These are phyloP conservation scores for Oscheius onirici DNA, from an alignment of 2,888 invertebrate genomes.

Conservation along the genomic window DNA sequence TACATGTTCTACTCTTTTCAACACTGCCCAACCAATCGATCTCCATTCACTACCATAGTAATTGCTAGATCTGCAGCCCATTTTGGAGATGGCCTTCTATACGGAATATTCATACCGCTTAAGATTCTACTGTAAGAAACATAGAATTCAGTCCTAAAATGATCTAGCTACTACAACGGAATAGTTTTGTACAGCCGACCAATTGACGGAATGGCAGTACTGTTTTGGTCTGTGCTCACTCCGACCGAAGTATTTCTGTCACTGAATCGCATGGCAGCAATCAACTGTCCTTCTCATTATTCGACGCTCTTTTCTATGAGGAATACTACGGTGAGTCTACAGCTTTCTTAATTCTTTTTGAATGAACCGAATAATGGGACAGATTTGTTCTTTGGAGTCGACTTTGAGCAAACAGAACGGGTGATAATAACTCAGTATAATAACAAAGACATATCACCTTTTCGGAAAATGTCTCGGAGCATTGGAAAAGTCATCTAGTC, in stretches of 20 bases:
- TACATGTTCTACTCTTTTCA: no score
- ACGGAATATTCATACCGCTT: neutral
- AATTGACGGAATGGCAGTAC: neutral
- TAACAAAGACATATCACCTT: no score
- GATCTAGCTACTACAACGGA: no score
- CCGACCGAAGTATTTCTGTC: slow-evolving; percentile 8
- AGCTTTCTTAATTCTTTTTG: neutral
- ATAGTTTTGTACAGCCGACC: no score
- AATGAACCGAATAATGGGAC: no score
- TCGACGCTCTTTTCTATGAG: slow-evolving; percentile 1
- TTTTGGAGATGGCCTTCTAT: neutral
- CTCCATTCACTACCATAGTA: slow-evolving; percentile 17
- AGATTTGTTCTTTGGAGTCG: no score
- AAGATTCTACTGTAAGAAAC: slow-evolving; percentile 11
- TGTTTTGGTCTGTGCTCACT: neutral
- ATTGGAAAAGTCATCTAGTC: no score
- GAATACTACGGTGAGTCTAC: neutral
- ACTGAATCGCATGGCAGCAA: neutral
- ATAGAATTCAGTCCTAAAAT: no score
- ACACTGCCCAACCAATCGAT: neutral
- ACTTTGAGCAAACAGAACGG: no score
- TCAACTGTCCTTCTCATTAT: slow-evolving; percentile 4
- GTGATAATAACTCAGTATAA: no score
- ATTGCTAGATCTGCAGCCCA: slow-evolving; percentile 7
- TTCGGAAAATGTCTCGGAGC: no score